Base-by-base conservation (phyloP, 2,113 vertebrate species). In the Oryzias javanicus region DNA sequence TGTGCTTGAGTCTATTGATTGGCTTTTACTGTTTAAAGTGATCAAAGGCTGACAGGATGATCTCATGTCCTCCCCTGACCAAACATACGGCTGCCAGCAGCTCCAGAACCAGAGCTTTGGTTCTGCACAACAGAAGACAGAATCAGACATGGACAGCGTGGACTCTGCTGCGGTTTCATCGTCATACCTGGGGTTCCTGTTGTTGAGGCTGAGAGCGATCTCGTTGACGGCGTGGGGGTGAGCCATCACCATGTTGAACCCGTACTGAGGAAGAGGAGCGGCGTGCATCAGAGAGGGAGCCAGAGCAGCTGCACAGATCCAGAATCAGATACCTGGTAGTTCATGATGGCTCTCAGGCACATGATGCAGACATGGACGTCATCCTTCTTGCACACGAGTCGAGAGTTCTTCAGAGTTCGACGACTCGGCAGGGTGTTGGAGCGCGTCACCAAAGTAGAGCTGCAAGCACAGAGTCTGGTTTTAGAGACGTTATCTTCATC, bases 181-280 rank as follows among this genome's bases (percentile, higher is more conserved):
- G 25, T 49, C 18, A 22, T 70, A 98, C 97, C 97, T 95, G 75
- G 96, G 95, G 64, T 97, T 99, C 83, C 95, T 95, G 92, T 97
- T 99, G 92, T 99, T 99, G 49, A 99, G 79, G 29, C 96, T 99
- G 6, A 98, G 92, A 40, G 96, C 95, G 45, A 98, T 98, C 81
- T 99, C 97, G 0, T 99, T 99, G 29, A 99, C 97, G 1, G 95
- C 96, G 6, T 98, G 95, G 0, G 95, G 95, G 17, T 99, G 97
- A 0, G 96, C 97, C 97, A 99, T 99, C 40, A 98, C 97, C 97
- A 99, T 97, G 80, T 99, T 98, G 91, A 99, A 99, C 13, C 96
- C 97, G 0, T 98, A 99, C 97, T 99, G 78, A 42, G 78, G 64
- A 66, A 48, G 46, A 67, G 5, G 6, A 67, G 18, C 17, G 25